A percentile compares a stretch with the other conserved stretches of the same genome.
Evolutionary conservation across 2,113 vertebrate species (phyloP).

Genomic region (Periophthalmus modestus): DNA sequence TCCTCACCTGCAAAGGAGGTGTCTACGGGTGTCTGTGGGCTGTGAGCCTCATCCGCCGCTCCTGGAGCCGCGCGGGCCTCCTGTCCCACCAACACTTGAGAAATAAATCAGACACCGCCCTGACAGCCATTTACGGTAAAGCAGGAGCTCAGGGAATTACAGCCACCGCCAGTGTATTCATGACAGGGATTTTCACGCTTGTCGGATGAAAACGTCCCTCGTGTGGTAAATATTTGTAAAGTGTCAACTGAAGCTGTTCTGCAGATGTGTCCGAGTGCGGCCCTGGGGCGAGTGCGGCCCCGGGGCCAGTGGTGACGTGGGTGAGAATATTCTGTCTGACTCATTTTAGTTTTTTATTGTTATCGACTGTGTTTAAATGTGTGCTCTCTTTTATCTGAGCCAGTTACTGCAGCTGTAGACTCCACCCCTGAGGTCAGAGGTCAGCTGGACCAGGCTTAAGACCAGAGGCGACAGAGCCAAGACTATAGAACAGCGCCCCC

Average conservation of each 20-base stretch:
- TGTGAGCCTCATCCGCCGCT: conserved; percentile 35
- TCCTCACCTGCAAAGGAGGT: conserved; percentile 71
- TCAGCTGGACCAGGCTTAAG: too few relatives aligned
- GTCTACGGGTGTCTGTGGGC: conserved; percentile 65
- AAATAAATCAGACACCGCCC: conserved; percentile 72
- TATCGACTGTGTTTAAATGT: too few relatives aligned
- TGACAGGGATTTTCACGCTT: conserved; percentile 69
- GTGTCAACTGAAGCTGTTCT: conserved; percentile 58
- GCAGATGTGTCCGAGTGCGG: conserved; percentile 2
- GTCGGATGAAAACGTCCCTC: conserved; percentile 55
- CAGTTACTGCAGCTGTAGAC: too few relatives aligned
- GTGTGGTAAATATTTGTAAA: conserved; percentile 55
- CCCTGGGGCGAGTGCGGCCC: not conserved
- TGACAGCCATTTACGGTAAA: conserved; percentile 67
- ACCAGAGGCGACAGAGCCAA: too few relatives aligned
- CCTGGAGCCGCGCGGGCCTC: conserved; percentile 33
- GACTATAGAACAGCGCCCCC: too few relatives aligned
- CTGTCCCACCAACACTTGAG: conserved; percentile 64
- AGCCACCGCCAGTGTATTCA: conserved; percentile 59
- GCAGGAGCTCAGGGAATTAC: conserved; percentile 66
- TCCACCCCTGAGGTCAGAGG: too few relatives aligned
- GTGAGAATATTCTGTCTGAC: not conserved
- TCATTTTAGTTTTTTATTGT: not conserved
- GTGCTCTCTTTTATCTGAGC: too few relatives aligned
- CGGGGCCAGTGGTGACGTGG: not conserved